Evolutionary conservation across 2,888 invertebrate species (phyloP), one percentile per base, ranked within the genome.

Genomic region (Apotomis betuletana): DNA sequence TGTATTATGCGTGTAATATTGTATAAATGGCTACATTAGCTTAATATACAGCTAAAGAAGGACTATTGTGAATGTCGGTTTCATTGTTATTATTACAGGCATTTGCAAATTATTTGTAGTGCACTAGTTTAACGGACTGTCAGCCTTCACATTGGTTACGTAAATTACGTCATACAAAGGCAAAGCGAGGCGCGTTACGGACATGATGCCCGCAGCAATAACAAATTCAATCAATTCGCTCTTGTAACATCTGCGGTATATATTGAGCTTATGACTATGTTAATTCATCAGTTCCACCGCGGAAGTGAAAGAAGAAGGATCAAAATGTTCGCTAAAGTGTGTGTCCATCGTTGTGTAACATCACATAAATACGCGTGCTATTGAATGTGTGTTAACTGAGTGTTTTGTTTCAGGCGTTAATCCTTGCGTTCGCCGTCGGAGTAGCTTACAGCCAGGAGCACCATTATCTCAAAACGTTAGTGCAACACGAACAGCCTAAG

Each of bases 201-300:
- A 87, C 89, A 87, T 86, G 88, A 87, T 86, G 89, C 88, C 87
- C 83, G 87, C 74, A 87, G 85, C 87, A 84, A 86, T 85, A 85
- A 83, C 85, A 88, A 90, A 90, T 89, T 87, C 90, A 90, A 88
- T 89, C 91, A 90, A 87, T 90, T 90, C 90, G 89, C 90, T 91
- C 92, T 88, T 91, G 91, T 91, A 90, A 91, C 92, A 89, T 92
- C 91, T 91, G 90, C 87, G 83, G 89, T 93, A 93, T 93, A 93
- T 92, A 93, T 92, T 91, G 90, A 88, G 90, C 88, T 90, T 88
- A 91, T 89, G 86, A 87, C 87, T 89, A 89, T 90, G 90, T 87
- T 89, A 90, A 91, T 90, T 88, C 90, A 91, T 86, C 92, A 93
- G 92, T 93, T 89, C 86, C 85, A 89, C 88, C 80, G 80, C 89